Base-by-base conservation (phyloP, 2,113 vertebrate species). In the Australoheros scitulus region DNA sequence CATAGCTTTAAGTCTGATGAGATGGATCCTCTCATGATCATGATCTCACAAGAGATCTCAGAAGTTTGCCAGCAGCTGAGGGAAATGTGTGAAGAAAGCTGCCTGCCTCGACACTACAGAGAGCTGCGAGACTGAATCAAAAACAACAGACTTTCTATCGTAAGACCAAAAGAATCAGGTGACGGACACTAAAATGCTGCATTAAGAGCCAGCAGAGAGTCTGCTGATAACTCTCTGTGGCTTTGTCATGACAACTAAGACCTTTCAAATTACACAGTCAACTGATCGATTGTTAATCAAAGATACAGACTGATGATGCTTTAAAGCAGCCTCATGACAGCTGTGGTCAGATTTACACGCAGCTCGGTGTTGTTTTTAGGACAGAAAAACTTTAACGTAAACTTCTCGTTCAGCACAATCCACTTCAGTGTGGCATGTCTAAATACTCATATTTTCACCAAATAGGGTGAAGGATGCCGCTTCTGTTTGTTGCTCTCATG, bases 401-500 rank as follows among this genome's bases (percentile, higher is more conserved):
- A 24, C 38, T 26, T 7, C 55, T 58, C 34, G 9, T 72, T 72
- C 24, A n/a, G 11, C 55, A 56, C 18, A 64, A 47, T 26, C 61
- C 17, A 24, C 75, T 17, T 61, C 60, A 32, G 17, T 50, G 38
- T 6, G 36, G 20, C 55, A 56, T 58, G 56, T 72, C 34, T 41
- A 74, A 88, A 83, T 64, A 68, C 15, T 77, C 74, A 18, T 56
- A 81, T 81, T 85, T 79, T 85, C 64, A 79, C 91, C 80, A 81
- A 64, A 82, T 64, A 87, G 75, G 91, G 84, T 5, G 3, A 84
- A 80, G 59, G 61, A 75, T 15, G 18, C 52, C 1, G 79, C 60
- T 80, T 72, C 58, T 68, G 72, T 84, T 75, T 82, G 57, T 80
- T 61, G 52, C 36, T 85, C 78, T 43, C 8, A 9, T 60, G 60